Evolutionary conservation across 2,113 vertebrate species (phyloP).

Genomic region (Burhinus bistriatus): DNA sequence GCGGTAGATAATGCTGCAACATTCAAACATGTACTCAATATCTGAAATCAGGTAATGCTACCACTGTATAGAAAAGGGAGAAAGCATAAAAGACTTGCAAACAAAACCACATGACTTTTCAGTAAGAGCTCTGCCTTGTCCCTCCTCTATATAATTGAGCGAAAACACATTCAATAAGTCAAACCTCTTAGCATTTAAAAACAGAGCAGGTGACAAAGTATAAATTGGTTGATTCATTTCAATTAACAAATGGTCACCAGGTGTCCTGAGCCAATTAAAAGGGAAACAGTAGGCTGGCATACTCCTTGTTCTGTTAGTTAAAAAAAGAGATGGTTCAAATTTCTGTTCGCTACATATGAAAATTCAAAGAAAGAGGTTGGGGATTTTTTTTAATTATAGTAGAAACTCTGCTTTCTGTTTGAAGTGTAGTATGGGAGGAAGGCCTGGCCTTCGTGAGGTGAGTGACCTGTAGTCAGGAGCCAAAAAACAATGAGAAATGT

Average conservation of each 20-base stretch:
- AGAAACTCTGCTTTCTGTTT: background rate
- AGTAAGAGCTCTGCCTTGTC: rapidly evolving
- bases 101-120: background rate
- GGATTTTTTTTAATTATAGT: background rate
- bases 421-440: background rate
- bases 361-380: background rate
- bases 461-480: background rate
- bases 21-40: background rate
- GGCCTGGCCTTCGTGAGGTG: background rate
- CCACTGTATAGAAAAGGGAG: background rate
- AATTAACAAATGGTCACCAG: background rate
- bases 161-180: background rate
- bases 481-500: background rate
- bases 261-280: background rate
- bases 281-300: background rate
- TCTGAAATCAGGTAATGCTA: background rate
- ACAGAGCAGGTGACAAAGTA: background rate
- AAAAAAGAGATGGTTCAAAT: background rate
- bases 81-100: background rate
- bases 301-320: background rate
- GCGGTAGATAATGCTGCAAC: background rate
- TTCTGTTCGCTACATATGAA: rapidly evolving
- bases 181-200: background rate
- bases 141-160: rapidly evolving
- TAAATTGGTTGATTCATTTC: background rate